Evolutionary conservation across 2,888 invertebrate genomes (phyloP).

Genomic region (Limenitis camilla): DNA sequence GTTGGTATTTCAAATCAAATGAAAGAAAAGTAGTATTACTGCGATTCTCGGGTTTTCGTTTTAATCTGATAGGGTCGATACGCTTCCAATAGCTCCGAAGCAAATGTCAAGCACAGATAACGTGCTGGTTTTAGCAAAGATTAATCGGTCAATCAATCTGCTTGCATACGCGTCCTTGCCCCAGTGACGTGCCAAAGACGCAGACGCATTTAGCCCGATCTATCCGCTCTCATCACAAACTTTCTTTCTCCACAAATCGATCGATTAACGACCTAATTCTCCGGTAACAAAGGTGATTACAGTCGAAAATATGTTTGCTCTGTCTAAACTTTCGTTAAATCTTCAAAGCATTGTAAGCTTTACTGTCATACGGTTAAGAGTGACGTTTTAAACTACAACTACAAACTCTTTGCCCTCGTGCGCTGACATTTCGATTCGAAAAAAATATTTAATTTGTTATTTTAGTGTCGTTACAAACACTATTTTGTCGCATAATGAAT

Average conservation of each 20-base stretch:
- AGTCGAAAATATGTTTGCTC: conserved; percentile 32
- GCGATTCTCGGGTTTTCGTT: too few species aligned
- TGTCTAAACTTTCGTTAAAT: conserved; percentile 36
- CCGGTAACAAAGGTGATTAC: conserved; percentile 24
- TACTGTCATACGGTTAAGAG: conserved; percentile 26
- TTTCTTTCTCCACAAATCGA: conserved; percentile 46
- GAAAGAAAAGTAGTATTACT: too few species aligned
- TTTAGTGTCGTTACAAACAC: conserved; percentile 3
- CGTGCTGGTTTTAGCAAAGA: conserved; percentile 38
- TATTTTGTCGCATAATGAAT: neutral
- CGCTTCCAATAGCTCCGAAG: too few species aligned
- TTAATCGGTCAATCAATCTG: conserved; percentile 69
- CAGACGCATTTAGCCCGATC: conserved; percentile 60
- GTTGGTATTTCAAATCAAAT: too few species aligned
- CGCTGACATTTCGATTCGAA: conserved; percentile 59
- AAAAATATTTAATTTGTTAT: conserved; percentile 39
- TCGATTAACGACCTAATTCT: conserved; percentile 43
- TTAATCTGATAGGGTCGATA: too few species aligned
- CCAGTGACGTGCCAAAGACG: conserved; percentile 65
- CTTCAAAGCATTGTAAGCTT: conserved; percentile 37
- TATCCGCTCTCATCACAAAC: conserved; percentile 53
- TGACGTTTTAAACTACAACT: neutral
- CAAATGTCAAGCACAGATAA: conserved; percentile 14
- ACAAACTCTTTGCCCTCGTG: conserved; percentile 35
- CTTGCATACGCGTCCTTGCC: conserved; percentile 68